A percentile compares a stretch with the other conserved stretches of the same genome.
Evolutionary conservation across 2,797 vertebrate species (phyloP).

Genomic region (Acipenser ruthenus): DNA sequence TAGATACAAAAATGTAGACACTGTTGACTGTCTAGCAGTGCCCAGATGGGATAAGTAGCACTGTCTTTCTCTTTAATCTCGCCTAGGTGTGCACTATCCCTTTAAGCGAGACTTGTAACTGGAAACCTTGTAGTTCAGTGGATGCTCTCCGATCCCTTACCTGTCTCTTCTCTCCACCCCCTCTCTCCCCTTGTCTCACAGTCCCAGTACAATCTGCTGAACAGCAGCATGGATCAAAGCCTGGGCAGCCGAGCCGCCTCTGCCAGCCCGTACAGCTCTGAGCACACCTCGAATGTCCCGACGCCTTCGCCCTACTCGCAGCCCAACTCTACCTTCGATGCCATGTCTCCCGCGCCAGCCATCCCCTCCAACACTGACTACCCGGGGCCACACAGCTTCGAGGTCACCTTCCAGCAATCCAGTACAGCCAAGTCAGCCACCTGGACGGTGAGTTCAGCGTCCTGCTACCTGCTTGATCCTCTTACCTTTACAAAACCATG

Average conservation of each 20-base stretch:
- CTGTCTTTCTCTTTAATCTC: slow-evolving; percentile 16
- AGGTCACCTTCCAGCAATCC: slow-evolving; percentile 97
- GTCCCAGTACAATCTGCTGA: slow-evolving; percentile 98
- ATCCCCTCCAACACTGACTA: slow-evolving; percentile 98
- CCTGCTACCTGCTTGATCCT: slow-evolving; percentile 4
- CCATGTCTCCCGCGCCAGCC: slow-evolving; percentile 88
- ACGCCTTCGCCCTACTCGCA: slow-evolving; percentile 93
- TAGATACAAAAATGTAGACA: too few species aligned
- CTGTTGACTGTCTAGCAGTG: too few species aligned
- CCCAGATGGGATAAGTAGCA: too few species aligned
- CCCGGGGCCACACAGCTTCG: slow-evolving; percentile 86
- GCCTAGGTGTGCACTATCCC: slow-evolving; percentile 41
- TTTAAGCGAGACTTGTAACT: slow-evolving; percentile 71
- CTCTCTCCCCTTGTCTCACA: slow-evolving; percentile 60
- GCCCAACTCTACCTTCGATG: slow-evolving; percentile 96
- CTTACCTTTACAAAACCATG: slow-evolving; percentile 28
- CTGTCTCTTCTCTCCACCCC: slow-evolving; percentile 62
- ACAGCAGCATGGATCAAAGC: slow-evolving; percentile 95
- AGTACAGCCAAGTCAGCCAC: slow-evolving; percentile 97
- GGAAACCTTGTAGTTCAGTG: slow-evolving; percentile 58
- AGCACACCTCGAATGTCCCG: slow-evolving; percentile 85
- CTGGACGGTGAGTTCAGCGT: slow-evolving; percentile 85
- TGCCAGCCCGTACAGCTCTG: slow-evolving; percentile 90
- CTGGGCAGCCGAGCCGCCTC: slow-evolving; percentile 82
- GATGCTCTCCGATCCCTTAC: slow-evolving; percentile 55